Conservation (phyloP, 2,888 invertebrate species). For the Ceramica pisi region DNA sequence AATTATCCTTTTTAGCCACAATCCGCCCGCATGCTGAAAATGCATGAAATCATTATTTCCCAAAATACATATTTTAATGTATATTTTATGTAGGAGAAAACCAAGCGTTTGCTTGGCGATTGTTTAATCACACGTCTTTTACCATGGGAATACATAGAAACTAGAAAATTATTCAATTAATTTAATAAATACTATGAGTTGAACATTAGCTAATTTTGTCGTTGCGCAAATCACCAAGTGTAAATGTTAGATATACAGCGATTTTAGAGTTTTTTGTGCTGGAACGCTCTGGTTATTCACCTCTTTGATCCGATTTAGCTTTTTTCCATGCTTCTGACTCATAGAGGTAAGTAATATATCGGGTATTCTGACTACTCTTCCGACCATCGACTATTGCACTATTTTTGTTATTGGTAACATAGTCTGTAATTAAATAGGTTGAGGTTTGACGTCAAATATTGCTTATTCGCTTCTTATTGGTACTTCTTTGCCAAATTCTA, state of each 20-base stretch:
- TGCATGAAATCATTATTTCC: background rate
- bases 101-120: no score
- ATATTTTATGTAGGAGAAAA: no score
- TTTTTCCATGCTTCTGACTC: background rate
- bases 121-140: no score
- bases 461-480: conserved; percentile 27
- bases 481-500: background rate
- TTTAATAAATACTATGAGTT: no score
- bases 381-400: conserved; percentile 19
- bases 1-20: no score
- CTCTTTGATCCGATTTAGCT: background rate
- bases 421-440: background rate
- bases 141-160: no score
- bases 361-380: no score
- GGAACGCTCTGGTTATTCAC: conserved; percentile 23
- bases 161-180: no score
- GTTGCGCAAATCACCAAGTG: no score
- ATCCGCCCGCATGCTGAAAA: background rate
- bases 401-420: conserved; percentile 22
- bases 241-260: conserved; percentile 12
- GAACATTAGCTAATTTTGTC: background rate
- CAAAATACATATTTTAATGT: no score
- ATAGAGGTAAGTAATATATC: no score
- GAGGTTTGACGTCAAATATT: conserved; percentile 16
- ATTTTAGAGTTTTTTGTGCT: background rate